Percentiles rank a stretch among this genome's conserved stretches.
phyloP scores from a whole-genome alignment of 2,113 vertebrate genomes.

The Alectura lathami region DNA sequence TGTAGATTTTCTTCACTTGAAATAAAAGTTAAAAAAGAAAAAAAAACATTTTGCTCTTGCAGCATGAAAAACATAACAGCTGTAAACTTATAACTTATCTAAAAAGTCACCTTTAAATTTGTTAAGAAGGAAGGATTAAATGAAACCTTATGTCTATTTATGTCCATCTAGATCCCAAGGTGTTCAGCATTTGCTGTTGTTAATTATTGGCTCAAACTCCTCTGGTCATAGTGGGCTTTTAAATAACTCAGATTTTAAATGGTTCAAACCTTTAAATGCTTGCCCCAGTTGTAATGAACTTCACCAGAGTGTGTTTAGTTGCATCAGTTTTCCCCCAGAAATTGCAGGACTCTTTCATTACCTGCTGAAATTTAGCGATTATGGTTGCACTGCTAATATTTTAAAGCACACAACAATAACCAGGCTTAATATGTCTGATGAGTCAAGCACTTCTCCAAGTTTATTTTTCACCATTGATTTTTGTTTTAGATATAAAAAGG shows the following conservation, averaged over 20 bases:
- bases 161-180: not conserved
- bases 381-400: not conserved
- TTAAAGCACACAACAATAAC: conserved; percentile 6
- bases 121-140: not conserved
- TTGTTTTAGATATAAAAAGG: not conserved
- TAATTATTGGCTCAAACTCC: not conserved
- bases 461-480: not conserved
- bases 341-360: not conserved
- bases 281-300: not conserved
- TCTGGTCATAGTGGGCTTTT: not conserved
- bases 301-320: not conserved
- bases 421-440: not conserved
- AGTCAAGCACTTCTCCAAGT: not conserved
- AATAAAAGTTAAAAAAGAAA: not conserved
- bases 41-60: not conserved
- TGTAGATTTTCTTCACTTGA: not conserved
- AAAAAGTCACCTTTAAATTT: not conserved
- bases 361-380: conserved; percentile 29
- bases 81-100: not conserved
- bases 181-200: not conserved
- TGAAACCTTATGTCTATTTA: not conserved
- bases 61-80: not conserved
- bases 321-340: not conserved
- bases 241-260: not conserved
- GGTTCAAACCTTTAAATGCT: not conserved